These are phyloP conservation scores for Corythornis leucogaster DNA, from an alignment of 2,797 vertebrate genomes.

Conservation along the genomic window DNA sequence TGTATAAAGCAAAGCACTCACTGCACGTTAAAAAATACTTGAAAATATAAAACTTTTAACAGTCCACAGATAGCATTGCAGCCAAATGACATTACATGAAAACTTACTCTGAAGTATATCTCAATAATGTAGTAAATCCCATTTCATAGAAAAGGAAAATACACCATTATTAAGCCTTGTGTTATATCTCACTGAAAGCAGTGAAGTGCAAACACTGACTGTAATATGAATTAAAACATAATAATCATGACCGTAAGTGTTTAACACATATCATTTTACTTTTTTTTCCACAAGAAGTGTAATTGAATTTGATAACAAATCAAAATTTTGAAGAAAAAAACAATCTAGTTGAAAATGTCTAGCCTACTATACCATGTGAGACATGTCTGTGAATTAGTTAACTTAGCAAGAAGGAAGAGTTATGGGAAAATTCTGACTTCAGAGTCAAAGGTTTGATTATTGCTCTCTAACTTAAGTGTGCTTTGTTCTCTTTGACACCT, in stretches of 20 bases:
- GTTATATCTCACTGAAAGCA: background rate
- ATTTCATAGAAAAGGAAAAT: background rate
- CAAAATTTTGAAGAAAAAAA: background rate
- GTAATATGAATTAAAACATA: background rate
- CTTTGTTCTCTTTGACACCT: background rate
- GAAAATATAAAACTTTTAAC: background rate
- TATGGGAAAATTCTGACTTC: background rate
- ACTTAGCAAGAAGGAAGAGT: background rate
- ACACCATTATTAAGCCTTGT: background rate
- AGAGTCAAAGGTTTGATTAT: background rate
- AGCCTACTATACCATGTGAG: background rate
- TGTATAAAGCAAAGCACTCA: background rate
- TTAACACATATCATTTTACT: background rate
- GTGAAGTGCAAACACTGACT: background rate
- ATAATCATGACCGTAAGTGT: background rate
- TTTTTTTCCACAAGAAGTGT: background rate
- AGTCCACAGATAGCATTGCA: background rate
- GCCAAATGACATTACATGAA: background rate
- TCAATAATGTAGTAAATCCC: background rate
- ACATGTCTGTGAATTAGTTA: background rate
- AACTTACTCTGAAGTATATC: background rate
- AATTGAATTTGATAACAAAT: rapidly evolving
- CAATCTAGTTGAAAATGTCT: background rate
- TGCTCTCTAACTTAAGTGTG: background rate
- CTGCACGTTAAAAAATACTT: background rate